phyloP scores from a whole-genome alignment of 2,113 vertebrate genomes.

The Falcunculus frontatus region DNA sequence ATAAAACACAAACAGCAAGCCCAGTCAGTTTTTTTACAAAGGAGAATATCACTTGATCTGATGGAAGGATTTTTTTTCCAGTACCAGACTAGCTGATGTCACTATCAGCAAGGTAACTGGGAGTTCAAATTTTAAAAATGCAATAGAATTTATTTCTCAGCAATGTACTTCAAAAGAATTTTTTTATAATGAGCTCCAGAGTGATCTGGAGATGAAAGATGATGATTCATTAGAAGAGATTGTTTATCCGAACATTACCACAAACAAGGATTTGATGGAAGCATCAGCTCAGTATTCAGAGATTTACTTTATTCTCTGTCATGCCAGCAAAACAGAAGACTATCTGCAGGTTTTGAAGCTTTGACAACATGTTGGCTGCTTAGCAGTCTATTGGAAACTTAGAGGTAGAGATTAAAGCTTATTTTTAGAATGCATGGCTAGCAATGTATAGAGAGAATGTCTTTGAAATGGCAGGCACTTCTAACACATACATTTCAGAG shows the following conservation, averaged over 20 bases:
- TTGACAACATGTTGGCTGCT: not conserved
- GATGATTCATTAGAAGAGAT: not conserved
- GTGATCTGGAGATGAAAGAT: constrained; percentile 22
- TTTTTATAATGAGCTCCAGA: constrained; percentile 1
- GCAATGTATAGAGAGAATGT: not conserved
- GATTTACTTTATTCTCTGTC: not conserved
- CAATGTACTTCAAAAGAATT: not conserved
- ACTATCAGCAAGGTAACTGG: not conserved
- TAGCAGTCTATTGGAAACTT: not conserved
- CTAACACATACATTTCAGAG: not conserved
- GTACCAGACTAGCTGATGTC: not conserved
- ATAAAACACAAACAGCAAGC: not conserved
- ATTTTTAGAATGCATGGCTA: constrained; percentile 6
- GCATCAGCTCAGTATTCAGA: not conserved
- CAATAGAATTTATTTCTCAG: not conserved
- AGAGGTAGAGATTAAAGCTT: not conserved
- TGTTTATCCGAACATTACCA: not conserved
- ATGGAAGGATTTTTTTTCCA: not conserved
- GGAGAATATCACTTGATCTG: not conserved
- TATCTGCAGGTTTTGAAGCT: not conserved
- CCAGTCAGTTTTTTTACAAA: not conserved
- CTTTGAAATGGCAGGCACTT: constrained; percentile 29
- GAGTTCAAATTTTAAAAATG: constrained; percentile 3
- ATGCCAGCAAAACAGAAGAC: not conserved
- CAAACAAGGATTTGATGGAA: constrained; percentile 26